A percentile compares a stretch with the other conserved stretches of the same genome.
Evolutionary conservation across 2,797 vertebrate genomes (phyloP).

Genomic region (Tapera naevia): DNA sequence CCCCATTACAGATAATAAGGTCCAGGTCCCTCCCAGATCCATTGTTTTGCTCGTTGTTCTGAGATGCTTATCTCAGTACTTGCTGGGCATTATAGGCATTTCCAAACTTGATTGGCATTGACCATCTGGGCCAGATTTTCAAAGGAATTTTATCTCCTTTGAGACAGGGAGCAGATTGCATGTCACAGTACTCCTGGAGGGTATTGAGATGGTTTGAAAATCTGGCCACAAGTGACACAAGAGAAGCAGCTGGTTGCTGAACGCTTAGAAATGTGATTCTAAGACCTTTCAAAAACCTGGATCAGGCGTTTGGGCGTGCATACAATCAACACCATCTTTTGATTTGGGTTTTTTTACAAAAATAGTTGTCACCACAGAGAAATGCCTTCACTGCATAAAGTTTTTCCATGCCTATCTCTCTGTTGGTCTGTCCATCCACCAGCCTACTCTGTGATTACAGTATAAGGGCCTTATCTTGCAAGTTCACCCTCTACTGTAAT

Average conservation of each 20-base stretch:
- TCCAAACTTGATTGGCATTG: not conserved
- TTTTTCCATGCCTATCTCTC: not conserved
- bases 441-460: not conserved
- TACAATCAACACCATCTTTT: not conserved
- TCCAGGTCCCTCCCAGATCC: not conserved
- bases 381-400: not conserved
- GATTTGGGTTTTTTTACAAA: not conserved
- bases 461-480: not conserved
- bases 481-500: not conserved
- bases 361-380: not conserved
- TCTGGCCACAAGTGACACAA: constrained; percentile 27
- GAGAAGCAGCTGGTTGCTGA: constrained; percentile 36
- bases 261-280: not conserved
- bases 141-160: not conserved
- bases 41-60: rapidly evolving
- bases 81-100: not conserved
- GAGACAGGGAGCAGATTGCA: constrained; percentile 8
- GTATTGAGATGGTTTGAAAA: not conserved
- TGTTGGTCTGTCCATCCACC: not conserved
- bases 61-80: not conserved
- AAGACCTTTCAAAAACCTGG: not conserved
- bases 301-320: not conserved
- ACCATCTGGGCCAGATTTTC: constrained; percentile 3
- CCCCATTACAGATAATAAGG: not conserved
- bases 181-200: constrained; percentile 41